Base-by-base conservation (phyloP, 2,797 vertebrate species). In the Borostomias antarcticus region DNA sequence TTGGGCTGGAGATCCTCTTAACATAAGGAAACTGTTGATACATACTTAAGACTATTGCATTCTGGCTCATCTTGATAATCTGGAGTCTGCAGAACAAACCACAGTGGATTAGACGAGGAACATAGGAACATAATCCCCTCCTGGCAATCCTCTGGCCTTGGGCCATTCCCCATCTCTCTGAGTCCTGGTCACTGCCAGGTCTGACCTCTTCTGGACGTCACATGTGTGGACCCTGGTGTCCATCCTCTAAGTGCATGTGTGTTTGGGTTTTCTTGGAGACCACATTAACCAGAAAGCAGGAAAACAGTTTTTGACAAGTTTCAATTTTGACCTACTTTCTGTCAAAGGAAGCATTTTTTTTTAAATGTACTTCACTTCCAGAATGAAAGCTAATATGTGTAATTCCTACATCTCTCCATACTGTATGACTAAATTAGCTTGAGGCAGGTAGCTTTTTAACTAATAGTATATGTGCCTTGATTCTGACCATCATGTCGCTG, bases 31-130 rank as follows among this genome's bases (percentile, higher is more conserved):
- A 77, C 71, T 73, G 73, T 77, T 79, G 77, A 79, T 81, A 83
- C 70, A 78, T 66, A 66, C 66, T 66, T 66, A 77, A 78, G 72
- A 75, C 68, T 63, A 72, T 65, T 81, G 72, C 74, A 79, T 74
- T 77, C 66, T 73, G 77, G 78, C 77, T 88, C 79, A 73, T 63
- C 45, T 69, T 68, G 28, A 79, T 86, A 90, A 89, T 90, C 86
- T 81, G 77, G 74, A 71, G 69, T 61, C 68, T 73, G 81, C 80
- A 82, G 80, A 82, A 74, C 75, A 86, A 85, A 85, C 79, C 69
- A n/a, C 74, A 52, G 65, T 72, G 78, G 80, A 80, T 75, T 79
- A 73, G 25, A 85, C 68, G 81, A 63, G 74, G 72, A 86, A 85
- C 71, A 78, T 69, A 79, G 62, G 68, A 68, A 17, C 11, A 69